These are phyloP conservation scores for Pangasius krempfi DNA, from an alignment of 2,797 vertebrate species.

Conservation along the genomic window DNA sequence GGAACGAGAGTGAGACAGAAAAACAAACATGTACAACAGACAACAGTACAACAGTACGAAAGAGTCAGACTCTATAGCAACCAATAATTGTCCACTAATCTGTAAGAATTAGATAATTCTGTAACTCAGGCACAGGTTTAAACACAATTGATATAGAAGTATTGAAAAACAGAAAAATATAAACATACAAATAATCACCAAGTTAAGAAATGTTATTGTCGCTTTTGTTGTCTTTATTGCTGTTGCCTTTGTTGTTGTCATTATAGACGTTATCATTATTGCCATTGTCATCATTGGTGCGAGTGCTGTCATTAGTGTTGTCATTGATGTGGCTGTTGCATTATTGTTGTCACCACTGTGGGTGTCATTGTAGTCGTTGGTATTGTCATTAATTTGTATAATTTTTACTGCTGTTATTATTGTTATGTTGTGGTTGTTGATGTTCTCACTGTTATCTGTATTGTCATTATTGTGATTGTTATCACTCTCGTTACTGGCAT, in stretches of 20 bases:
- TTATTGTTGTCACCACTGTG: too few species aligned
- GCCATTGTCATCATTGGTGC: too few species aligned
- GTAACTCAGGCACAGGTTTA: not conserved
- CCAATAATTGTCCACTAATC: too few species aligned
- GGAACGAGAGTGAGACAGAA: slow-evolving; percentile 1
- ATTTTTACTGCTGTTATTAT: too few species aligned
- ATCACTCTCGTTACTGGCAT: not conserved
- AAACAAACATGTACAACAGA: not conserved
- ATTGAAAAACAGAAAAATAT: not conserved
- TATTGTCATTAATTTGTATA: too few species aligned
- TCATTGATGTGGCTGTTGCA: not conserved
- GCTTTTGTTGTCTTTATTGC: not conserved
- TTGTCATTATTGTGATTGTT: not conserved
- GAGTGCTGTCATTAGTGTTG: not conserved
- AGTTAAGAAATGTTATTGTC: not conserved
- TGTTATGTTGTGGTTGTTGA: too few species aligned
- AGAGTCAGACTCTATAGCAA: too few species aligned
- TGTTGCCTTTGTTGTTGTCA: not conserved
- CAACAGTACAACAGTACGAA: too few species aligned
- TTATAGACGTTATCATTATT: not conserved
- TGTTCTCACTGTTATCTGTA: too few species aligned
- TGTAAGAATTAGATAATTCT: not conserved
- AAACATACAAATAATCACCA: not conserved
- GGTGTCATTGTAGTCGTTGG: too few species aligned
- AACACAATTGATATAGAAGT: not conserved